Evolutionary conservation across 2,888 invertebrate species (phyloP).

Genomic region (Leucoptera coffeella): DNA sequence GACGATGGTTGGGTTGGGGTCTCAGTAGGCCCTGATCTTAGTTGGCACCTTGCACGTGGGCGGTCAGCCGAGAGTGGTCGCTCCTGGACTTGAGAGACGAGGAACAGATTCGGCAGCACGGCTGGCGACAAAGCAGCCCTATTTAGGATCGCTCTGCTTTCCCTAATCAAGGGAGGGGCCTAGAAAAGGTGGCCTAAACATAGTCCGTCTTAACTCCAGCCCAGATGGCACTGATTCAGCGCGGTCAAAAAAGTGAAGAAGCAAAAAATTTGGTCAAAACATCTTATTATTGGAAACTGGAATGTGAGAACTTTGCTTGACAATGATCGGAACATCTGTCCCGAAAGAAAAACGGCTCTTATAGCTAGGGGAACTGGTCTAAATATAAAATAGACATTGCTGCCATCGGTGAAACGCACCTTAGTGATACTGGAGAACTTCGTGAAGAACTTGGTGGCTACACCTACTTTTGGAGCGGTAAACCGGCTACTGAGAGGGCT

Average conservation of each 20-base stretch:
- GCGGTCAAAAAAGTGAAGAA: conserved; percentile 5
- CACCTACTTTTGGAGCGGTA: conserved; percentile 1
- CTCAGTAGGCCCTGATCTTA: conserved; percentile 6
- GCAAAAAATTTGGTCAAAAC: background rate
- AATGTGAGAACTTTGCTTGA: conserved; percentile 6
- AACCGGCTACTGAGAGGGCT: background rate
- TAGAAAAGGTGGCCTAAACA: conserved; percentile 6
- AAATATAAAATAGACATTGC: conserved; percentile 4
- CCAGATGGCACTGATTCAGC: conserved; percentile 4
- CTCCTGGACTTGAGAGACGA: conserved; percentile 7
- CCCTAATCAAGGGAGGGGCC: conserved; percentile 6
- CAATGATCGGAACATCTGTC: conserved; percentile 6
- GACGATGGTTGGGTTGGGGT: conserved; percentile 6
- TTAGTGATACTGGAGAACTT: conserved; percentile 5
- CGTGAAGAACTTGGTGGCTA: background rate
- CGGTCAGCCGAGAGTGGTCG: conserved; percentile 9
- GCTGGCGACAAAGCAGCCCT: conserved; percentile 7
- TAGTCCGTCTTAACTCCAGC: conserved; percentile 3
- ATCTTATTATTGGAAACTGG: conserved; percentile 3
- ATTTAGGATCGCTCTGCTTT: conserved; percentile 7
- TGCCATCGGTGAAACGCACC: conserved; percentile 3
- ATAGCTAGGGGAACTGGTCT: conserved; percentile 4
- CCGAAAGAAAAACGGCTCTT: conserved; percentile 6
- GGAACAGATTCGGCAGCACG: conserved; percentile 6
- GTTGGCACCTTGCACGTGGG: conserved; percentile 9